Evolutionary conservation across 2,113 vertebrate species (phyloP).

Genomic region (Pleuronectes platessa): DNA sequence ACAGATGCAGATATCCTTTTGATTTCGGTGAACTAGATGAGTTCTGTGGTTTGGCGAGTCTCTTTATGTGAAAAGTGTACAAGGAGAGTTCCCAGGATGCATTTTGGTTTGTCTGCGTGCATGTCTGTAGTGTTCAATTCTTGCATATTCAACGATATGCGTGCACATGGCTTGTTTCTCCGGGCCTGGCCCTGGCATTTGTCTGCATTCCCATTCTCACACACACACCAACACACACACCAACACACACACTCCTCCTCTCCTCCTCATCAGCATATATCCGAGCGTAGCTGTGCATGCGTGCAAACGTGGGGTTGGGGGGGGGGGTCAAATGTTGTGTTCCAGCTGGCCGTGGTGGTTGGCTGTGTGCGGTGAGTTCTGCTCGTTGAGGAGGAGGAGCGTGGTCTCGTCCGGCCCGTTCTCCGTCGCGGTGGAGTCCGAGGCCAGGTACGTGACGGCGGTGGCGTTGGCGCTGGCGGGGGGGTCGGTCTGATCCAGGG

Average conservation of each 20-base stretch:
- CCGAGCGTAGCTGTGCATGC: constrained; percentile 34
- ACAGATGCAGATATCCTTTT: constrained; percentile 9
- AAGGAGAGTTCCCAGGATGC: constrained; percentile 13
- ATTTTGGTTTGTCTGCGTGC: constrained; percentile 29
- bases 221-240: constrained; percentile 6
- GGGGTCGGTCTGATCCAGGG: constrained; percentile 46
- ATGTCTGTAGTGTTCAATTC: constrained; percentile 1
- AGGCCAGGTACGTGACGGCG: constrained; percentile 34
- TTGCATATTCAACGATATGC: constrained; percentile 56
- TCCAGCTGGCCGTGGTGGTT: constrained; percentile 81
- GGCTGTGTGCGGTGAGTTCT: constrained; percentile 83
- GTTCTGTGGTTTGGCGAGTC: neutral
- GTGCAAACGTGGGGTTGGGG: constrained; percentile 17
- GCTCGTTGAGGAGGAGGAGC: constrained; percentile 90
- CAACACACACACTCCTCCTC: constrained; percentile 18
- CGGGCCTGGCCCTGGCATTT: constrained; percentile 6
- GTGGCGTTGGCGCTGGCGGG: constrained; percentile 29
- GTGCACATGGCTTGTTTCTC: constrained; percentile 48
- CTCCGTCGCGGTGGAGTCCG: constrained; percentile 35
- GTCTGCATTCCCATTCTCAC: constrained; percentile 9
- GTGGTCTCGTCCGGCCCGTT: constrained; percentile 88
- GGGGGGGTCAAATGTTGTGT: constrained; percentile 71
- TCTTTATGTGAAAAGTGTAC: neutral
- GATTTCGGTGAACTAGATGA: neutral
- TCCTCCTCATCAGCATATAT: constrained; percentile 29